Evolutionary conservation across 2,113 vertebrate species (phyloP).

Genomic region (Myrmecophaga tridactyla): DNA sequence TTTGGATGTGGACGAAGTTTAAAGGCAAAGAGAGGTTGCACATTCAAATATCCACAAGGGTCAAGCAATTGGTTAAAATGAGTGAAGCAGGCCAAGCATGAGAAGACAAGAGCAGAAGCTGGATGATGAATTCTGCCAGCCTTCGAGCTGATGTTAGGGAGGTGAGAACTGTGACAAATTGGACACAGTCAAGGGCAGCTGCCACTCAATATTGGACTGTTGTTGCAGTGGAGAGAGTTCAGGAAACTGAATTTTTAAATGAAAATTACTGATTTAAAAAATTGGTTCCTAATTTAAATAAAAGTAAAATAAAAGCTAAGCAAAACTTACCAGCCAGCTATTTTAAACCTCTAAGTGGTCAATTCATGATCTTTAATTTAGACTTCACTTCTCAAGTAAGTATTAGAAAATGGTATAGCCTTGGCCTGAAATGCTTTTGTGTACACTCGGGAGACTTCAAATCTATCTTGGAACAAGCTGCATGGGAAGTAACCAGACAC

Average conservation of each 20-base stretch:
- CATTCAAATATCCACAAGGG: background rate
- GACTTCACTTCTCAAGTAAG: background rate
- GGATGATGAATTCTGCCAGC: background rate
- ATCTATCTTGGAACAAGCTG: background rate
- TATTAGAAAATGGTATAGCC: background rate
- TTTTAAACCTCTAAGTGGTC: background rate
- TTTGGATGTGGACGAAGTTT: background rate
- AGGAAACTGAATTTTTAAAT: background rate
- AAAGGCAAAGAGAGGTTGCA: background rate
- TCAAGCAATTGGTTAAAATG: background rate
- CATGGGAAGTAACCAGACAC: background rate
- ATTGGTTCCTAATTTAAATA: background rate
- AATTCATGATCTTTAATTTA: background rate
- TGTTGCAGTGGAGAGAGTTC: background rate
- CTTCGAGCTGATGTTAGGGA: background rate
- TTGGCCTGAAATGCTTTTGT: background rate
- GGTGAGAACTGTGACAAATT: background rate
- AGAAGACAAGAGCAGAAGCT: background rate
- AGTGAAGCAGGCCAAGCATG: background rate
- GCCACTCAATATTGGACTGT: background rate
- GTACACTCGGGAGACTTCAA: background rate
- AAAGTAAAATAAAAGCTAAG: background rate
- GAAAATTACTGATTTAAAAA: background rate
- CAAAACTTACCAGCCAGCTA: background rate
- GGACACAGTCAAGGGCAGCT: background rate